phyloP scores from a whole-genome alignment of 2,888 invertebrate species.

The Idaea straminata region DNA sequence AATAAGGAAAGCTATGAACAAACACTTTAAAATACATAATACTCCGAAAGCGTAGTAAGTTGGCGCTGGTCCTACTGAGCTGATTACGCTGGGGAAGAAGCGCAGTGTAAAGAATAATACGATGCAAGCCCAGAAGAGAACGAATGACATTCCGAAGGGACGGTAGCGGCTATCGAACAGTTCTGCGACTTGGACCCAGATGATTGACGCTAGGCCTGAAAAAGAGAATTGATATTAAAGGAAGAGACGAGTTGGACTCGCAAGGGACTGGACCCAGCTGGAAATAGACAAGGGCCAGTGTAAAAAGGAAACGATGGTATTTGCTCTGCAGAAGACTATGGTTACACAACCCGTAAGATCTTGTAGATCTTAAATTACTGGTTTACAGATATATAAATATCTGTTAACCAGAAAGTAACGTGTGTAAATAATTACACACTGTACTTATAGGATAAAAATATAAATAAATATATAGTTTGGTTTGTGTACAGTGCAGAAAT shows the following conservation, averaged over 20 bases:
- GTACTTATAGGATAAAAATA: too few relatives aligned
- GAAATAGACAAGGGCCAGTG: too few relatives aligned
- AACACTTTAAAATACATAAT: constrained; percentile 6
- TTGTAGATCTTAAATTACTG: too few relatives aligned
- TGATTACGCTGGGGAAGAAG: constrained; percentile 22
- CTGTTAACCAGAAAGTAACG: too few relatives aligned
- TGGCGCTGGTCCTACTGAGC: constrained; percentile 18
- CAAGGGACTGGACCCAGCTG: background rate
- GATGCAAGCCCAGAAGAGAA: constrained; percentile 1
- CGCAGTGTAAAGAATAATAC: constrained; percentile 21
- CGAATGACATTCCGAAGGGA: constrained; percentile 16
- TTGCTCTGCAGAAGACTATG: too few relatives aligned
- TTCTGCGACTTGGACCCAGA: constrained; percentile 14
- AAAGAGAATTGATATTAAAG: background rate
- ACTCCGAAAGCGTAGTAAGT: constrained; percentile 27
- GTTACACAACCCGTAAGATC: too few relatives aligned
- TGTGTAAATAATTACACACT: too few relatives aligned
- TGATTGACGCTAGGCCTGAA: constrained; percentile 12
- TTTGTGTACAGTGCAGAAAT: background rate
- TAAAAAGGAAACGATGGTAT: too few relatives aligned
- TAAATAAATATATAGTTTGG: too few relatives aligned
- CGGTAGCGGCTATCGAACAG: constrained; percentile 18
- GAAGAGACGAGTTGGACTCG: background rate
- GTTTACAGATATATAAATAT: too few relatives aligned
- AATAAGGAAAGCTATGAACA: constrained; percentile 14